phyloP scores from a whole-genome alignment of 1,140 invertebrate species.

The Acromyrmex charruanus region DNA sequence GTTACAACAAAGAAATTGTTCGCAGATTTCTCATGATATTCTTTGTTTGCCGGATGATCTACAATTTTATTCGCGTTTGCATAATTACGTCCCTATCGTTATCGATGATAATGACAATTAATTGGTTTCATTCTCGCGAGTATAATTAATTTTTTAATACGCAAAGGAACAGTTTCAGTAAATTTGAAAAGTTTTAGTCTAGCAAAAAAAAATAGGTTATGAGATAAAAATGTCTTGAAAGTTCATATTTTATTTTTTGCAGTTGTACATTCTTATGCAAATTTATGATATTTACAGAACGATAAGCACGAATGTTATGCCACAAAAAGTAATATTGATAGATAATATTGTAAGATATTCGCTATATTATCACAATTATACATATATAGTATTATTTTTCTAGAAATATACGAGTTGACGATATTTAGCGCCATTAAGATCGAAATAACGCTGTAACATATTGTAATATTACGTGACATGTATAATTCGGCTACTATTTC shows the following conservation, averaged over 20 bases:
- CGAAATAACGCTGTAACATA: background rate
- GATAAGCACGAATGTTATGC: background rate
- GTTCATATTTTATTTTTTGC: background rate
- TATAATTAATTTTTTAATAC: conserved; percentile 8
- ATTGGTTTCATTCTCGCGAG: background rate
- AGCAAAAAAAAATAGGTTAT: background rate
- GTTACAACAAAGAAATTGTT: conserved; percentile 30
- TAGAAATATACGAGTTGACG: background rate
- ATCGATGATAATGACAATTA: conserved; percentile 16
- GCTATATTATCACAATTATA: background rate
- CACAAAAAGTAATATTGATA: background rate
- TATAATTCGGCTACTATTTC: conserved; percentile 16
- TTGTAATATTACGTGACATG: background rate
- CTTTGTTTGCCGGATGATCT: conserved; percentile 22
- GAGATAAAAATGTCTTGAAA: background rate
- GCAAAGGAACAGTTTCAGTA: background rate
- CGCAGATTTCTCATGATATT: background rate
- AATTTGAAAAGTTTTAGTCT: background rate
- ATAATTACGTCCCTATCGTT: conserved; percentile 15
- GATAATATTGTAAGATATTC: background rate
- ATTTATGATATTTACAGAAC: background rate
- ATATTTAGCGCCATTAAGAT: background rate
- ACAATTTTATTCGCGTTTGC: conserved; percentile 13
- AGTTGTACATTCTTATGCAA: background rate
- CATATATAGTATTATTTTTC: background rate